Conservation (phyloP, 2,888 invertebrate species). For the Choristoneura rosaceana region DNA sequence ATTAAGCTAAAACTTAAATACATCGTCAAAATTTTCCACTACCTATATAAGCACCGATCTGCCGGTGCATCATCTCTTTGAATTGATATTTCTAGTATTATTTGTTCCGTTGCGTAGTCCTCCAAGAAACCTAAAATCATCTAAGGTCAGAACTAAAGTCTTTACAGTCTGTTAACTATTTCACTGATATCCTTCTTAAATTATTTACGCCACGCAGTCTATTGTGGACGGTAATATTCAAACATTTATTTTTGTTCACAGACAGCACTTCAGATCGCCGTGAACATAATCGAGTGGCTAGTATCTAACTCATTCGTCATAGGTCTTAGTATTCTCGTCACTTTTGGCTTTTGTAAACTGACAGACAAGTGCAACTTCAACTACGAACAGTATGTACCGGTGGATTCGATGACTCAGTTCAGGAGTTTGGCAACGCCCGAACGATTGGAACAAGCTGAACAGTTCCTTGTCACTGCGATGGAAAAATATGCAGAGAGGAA, state of each 20-base stretch:
- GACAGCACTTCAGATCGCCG: constrained; percentile 52
- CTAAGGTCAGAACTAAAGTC: too few relatives aligned
- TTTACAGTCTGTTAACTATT: neutral
- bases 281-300: constrained; percentile 55
- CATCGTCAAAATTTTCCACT: too few relatives aligned
- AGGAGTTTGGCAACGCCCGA: constrained; percentile 80
- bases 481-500: constrained; percentile 72
- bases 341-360: constrained; percentile 58
- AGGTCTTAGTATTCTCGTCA: constrained; percentile 50
- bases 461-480: constrained; percentile 79
- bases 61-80: too few relatives aligned
- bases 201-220: neutral
- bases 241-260: constrained; percentile 42
- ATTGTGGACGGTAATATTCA: neutral
- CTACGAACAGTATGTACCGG: constrained; percentile 50
- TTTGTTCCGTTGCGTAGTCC: too few relatives aligned
- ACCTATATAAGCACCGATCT: too few relatives aligned
- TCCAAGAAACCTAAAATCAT: too few relatives aligned
- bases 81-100: too few relatives aligned
- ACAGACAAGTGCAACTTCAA: constrained; percentile 53
- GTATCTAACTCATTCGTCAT: constrained; percentile 54
- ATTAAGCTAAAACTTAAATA: too few relatives aligned
- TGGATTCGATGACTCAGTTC: constrained; percentile 56
- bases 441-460: constrained; percentile 77
- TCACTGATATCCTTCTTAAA: too few relatives aligned